These are phyloP conservation scores for Chelon auratus DNA, from an alignment of 2,797 vertebrate genomes.

Conservation along the genomic window DNA sequence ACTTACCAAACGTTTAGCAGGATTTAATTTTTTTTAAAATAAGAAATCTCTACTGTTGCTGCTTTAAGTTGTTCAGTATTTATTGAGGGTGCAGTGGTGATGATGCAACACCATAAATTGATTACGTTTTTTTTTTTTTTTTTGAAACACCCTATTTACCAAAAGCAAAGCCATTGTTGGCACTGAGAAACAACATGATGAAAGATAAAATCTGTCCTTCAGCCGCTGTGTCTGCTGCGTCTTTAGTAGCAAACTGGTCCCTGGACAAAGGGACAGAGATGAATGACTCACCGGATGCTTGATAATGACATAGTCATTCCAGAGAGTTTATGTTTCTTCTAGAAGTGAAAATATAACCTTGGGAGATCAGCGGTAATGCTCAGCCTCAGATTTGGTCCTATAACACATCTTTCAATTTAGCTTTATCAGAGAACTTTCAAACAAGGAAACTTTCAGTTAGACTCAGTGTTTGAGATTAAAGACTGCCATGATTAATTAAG, in stretches of 20 bases:
- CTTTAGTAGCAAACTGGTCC: constrained; percentile 14
- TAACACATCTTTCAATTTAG: constrained; percentile 24
- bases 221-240: background rate
- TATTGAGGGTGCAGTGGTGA: background rate
- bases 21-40: background rate
- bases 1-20: too few relatives aligned
- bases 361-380: constrained; percentile 7
- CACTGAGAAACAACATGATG: background rate
- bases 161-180: background rate
- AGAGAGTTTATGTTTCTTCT: background rate
- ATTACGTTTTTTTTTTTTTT: background rate
- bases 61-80: background rate
- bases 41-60: background rate
- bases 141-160: background rate
- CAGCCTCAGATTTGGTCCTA: constrained; percentile 1
- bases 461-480: constrained; percentile 14
- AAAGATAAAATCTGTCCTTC: constrained; percentile 33
- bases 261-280: constrained; percentile 3
- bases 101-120: background rate
- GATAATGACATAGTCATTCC: background rate
- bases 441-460: constrained; percentile 31
- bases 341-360: constrained; percentile 4
- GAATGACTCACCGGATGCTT: constrained; percentile 36
- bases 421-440: constrained; percentile 31
- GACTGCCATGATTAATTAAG: constrained; percentile 39